Percentiles rank a stretch among this genome's conserved stretches.
These are phyloP conservation scores for Conus canariensis DNA, from an alignment of 2,888 invertebrate species.

Conservation along the genomic window DNA sequence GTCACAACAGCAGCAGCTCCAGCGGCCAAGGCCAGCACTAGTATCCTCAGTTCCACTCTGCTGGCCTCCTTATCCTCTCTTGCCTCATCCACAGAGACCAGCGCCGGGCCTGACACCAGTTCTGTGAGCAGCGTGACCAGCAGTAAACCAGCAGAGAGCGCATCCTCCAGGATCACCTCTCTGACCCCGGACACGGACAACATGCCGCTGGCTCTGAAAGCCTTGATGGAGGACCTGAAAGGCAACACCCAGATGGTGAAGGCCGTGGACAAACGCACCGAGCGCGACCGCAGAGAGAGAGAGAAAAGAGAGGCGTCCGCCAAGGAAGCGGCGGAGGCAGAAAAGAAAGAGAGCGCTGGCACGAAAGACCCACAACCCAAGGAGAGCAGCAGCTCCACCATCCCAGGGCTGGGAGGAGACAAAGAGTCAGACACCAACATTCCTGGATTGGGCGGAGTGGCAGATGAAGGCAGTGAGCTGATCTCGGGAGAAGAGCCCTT, in stretches of 20 bases:
- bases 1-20: conserved; percentile 7
- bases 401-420: conserved; percentile 17
- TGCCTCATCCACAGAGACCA: background rate
- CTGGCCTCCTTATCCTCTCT: background rate
- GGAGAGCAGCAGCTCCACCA: background rate
- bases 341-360: conserved; percentile 36
- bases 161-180: conserved; percentile 26
- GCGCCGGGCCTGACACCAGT: background rate
- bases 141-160: background rate
- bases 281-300: conserved; percentile 44
- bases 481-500: background rate
- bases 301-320: conserved; percentile 40
- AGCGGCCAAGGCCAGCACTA: background rate
- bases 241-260: conserved; percentile 45
- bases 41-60: background rate
- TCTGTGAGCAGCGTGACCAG: conserved; percentile 8
- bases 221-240: conserved; percentile 57
- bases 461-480: conserved; percentile 5
- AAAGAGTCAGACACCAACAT: conserved; percentile 41
- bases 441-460: conserved; percentile 37
- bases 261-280: conserved; percentile 42
- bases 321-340: conserved; percentile 24
- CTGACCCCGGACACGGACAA: conserved; percentile 34
- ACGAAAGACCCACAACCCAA: conserved; percentile 2
- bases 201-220: conserved; percentile 53